Percentiles rank a stretch among this genome's conserved stretches.
Evolutionary conservation across 64 coral and sea anemone species (phyloP).

Genomic region (Anthopleura sola): DNA sequence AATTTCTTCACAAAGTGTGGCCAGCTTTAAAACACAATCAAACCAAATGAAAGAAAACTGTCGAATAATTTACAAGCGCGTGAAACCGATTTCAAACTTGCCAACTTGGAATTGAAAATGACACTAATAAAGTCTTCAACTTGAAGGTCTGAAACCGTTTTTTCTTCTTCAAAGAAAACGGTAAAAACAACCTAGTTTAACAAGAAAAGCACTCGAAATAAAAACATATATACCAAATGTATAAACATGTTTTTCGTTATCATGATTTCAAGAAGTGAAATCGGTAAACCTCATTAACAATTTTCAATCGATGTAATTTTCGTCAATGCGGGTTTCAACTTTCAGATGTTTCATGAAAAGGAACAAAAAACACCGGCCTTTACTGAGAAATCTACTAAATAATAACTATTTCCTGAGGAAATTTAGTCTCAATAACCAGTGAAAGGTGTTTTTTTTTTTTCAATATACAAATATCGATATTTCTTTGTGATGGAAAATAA

Average conservation of each 20-base stretch:
- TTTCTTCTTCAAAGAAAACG: neutral
- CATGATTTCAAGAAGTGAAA: neutral
- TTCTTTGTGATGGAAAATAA: too few relatives aligned
- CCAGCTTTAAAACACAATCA: neutral
- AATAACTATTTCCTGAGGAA: too few relatives aligned
- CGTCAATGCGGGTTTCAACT: neutral
- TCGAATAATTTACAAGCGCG: too few relatives aligned
- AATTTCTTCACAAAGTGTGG: neutral
- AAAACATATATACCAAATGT: too few relatives aligned
- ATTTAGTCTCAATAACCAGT: too few relatives aligned
- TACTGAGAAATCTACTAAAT: neutral
- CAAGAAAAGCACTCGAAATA: too few relatives aligned
- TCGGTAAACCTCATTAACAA: neutral
- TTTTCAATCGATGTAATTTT: neutral
- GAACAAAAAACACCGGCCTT: neutral
- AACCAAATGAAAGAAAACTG: neutral
- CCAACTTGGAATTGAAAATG: neutral
- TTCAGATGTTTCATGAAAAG: neutral
- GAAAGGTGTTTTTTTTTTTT: too few relatives aligned
- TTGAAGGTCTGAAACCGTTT: too few relatives aligned
- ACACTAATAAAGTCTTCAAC: neutral
- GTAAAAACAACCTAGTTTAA: neutral
- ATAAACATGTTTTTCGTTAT: too few relatives aligned
- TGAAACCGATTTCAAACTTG: neutral
- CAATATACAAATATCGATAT: too few relatives aligned